Evolutionary conservation across 2,797 vertebrate species (phyloP).

Genomic region (Chelidonichthys spinosus): DNA sequence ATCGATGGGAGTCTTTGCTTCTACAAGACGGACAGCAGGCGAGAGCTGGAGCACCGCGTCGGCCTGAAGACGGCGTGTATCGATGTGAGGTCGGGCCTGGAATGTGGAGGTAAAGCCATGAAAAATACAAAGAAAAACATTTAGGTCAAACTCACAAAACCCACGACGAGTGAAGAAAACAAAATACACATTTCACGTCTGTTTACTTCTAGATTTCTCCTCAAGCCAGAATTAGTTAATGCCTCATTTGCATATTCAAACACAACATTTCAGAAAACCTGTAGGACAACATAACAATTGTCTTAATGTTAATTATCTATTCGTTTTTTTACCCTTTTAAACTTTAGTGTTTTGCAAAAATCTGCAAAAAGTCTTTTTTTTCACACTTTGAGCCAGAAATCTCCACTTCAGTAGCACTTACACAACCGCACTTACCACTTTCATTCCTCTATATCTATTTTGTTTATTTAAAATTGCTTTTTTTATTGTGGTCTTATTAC

Average conservation of each 20-base stretch:
- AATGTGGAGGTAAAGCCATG: conserved; percentile 87
- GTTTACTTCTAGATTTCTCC: neutral
- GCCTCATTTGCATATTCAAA: neutral
- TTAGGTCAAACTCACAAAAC: neutral
- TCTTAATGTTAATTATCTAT: neutral
- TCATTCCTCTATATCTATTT: too few species aligned
- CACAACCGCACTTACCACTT: too few species aligned
- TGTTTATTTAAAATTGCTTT: too few species aligned
- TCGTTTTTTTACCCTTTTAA: neutral
- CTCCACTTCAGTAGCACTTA: too few species aligned
- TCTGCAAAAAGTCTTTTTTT: too few species aligned
- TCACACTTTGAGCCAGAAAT: too few species aligned
- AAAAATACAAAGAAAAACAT: neutral
- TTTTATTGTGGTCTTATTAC: too few species aligned
- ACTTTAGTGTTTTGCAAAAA: too few species aligned
- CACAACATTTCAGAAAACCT: neutral
- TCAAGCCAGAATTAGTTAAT: neutral
- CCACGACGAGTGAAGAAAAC: neutral
- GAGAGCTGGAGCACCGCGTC: conserved; percentile 88
- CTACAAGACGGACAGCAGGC: conserved; percentile 88
- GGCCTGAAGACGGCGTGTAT: conserved; percentile 87
- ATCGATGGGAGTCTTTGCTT: conserved; percentile 93
- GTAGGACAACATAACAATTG: too few species aligned
- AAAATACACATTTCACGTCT: neutral
- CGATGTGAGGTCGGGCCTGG: conserved; percentile 87